These are phyloP conservation scores for Cavia porcellus DNA, from an alignment of 2,113 vertebrate species.

Conservation along the genomic window DNA sequence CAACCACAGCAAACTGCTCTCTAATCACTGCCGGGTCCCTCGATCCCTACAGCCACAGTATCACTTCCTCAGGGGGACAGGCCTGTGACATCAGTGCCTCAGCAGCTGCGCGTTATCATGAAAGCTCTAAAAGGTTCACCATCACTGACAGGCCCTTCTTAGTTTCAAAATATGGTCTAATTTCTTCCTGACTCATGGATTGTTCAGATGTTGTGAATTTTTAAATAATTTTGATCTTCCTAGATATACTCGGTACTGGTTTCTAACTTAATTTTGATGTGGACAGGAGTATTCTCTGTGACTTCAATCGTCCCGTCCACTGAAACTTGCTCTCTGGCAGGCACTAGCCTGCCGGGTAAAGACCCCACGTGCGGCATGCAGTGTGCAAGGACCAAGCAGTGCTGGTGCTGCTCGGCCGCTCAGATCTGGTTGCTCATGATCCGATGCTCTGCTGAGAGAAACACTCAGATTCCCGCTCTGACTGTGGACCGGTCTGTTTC, in stretches of 20 bases:
- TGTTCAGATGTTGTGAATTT: background rate
- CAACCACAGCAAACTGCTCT: constrained; percentile 1
- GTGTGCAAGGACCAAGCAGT: background rate
- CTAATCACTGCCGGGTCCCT: background rate
- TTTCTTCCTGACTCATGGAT: background rate
- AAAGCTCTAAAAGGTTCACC: background rate
- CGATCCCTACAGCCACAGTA: background rate
- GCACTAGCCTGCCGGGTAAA: background rate
- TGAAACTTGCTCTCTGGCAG: background rate
- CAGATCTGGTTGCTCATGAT: background rate
- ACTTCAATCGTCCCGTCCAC: background rate
- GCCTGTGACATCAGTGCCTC: background rate
- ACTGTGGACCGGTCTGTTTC: background rate
- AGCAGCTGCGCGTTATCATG: background rate
- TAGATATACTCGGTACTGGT: background rate
- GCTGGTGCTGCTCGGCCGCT: background rate
- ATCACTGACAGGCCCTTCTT: background rate
- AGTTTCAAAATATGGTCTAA: background rate
- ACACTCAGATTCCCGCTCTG: background rate
- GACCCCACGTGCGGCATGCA: too few relatives aligned
- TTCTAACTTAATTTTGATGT: background rate
- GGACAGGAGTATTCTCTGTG: background rate
- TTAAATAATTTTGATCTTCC: background rate
- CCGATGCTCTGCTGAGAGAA: background rate
- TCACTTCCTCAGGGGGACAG: background rate